These are phyloP conservation scores for Petromus typicus DNA, from an alignment of 2,113 vertebrate genomes.

Conservation along the genomic window DNA sequence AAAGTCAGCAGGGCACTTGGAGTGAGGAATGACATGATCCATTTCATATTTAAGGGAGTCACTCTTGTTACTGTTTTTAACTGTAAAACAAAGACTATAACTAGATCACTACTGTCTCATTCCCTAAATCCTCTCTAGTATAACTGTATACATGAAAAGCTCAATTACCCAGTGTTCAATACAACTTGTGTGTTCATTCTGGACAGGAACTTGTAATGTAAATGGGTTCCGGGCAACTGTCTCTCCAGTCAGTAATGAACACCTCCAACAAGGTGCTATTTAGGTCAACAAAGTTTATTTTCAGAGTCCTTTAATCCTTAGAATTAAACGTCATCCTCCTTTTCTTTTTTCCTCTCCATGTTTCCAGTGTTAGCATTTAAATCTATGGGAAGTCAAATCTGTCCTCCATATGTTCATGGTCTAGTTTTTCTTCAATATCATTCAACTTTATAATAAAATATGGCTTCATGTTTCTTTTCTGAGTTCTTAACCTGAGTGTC, in stretches of 20 bases:
- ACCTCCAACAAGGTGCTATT: not conserved
- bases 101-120: not conserved
- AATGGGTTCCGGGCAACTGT: not conserved
- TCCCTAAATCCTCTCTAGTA: not conserved
- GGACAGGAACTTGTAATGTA: not conserved
- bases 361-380: not conserved
- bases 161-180: not conserved
- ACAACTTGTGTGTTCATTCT: not conserved
- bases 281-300: slow-evolving; percentile 9
- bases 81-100: not conserved
- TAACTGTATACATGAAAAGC: not conserved
- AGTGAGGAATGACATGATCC: not conserved
- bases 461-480: not conserved
- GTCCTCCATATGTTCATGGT: not conserved
- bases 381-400: not conserved
- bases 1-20: not conserved
- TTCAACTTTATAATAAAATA: slow-evolving; percentile 2
- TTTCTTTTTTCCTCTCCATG: not conserved
- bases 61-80: not conserved
- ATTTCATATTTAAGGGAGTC: slow-evolving; percentile 22
- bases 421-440: slow-evolving; percentile 2
- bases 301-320: slow-evolving; percentile 4
- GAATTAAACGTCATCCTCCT: slow-evolving; percentile 7
- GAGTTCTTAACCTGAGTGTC: not conserved
- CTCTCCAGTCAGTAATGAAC: not conserved